Percentiles rank a stretch among this genome's conserved stretches.
Conservation (phyloP, 2,888 invertebrate genomes). For the Cancer borealis region DNA sequence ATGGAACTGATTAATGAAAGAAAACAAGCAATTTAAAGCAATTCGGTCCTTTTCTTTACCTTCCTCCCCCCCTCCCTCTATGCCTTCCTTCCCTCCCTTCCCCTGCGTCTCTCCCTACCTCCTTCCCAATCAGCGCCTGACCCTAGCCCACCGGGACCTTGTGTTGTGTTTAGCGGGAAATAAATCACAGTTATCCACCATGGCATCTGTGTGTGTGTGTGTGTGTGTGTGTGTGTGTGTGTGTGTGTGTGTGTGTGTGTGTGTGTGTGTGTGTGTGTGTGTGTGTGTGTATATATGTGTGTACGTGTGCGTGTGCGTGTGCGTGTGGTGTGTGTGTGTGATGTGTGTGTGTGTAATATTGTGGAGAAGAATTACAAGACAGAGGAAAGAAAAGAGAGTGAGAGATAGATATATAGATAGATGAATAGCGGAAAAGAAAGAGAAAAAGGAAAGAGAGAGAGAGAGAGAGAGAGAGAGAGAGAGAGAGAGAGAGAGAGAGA, state of each 20-base stretch:
- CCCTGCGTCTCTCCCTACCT: background rate
- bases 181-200: slow-evolving; percentile 13
- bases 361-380: too few species aligned
- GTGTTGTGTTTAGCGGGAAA: slow-evolving; percentile 7
- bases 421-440: background rate
- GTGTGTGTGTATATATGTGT: background rate
- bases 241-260: slow-evolving; percentile 20
- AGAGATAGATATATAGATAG: too few species aligned
- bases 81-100: background rate
- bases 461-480: too few species aligned
- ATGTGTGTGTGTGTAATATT: background rate
- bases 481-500: background rate
- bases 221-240: background rate
- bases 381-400: too few species aligned
- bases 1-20: background rate
- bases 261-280: slow-evolving; percentile 20
- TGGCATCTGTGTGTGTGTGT: slow-evolving; percentile 15
- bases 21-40: background rate
- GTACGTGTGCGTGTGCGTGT: background rate
- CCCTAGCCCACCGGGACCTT: background rate
- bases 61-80: background rate
- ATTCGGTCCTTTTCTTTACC: background rate
- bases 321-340: slow-evolving; percentile 2
- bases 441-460: background rate
- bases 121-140: background rate